phyloP scores from a whole-genome alignment of 2,113 vertebrate species.

The Bucco capensis region DNA sequence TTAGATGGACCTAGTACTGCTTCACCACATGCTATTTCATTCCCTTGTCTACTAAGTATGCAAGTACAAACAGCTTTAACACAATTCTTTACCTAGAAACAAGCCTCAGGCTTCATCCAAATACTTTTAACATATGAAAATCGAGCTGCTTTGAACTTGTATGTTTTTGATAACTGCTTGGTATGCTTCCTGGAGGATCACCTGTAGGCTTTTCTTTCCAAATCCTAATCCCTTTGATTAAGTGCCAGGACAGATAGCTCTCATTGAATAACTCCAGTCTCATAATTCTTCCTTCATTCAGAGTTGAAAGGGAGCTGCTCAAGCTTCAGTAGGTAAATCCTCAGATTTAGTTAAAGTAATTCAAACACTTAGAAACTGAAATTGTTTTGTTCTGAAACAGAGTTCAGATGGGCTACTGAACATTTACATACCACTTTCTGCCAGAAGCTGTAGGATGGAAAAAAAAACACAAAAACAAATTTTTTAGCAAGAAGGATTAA shows the following conservation, averaged over 20 bases:
- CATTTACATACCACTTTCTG: slow-evolving; percentile 72
- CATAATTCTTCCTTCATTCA: slow-evolving; percentile 83
- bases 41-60: slow-evolving; percentile 76
- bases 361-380: slow-evolving; percentile 79
- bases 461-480: slow-evolving; percentile 32
- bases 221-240: slow-evolving; percentile 99
- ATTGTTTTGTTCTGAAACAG: slow-evolving; percentile 79
- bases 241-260: slow-evolving; percentile 95
- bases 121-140: slow-evolving; percentile 96
- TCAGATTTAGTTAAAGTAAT: slow-evolving; percentile 77
- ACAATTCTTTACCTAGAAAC: slow-evolving; percentile 87
- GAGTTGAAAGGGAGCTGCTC: slow-evolving; percentile 83
- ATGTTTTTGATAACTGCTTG: slow-evolving; percentile 99
- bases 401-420: slow-evolving; percentile 78
- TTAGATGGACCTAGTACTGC: slow-evolving; percentile 65
- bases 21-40: slow-evolving; percentile 66
- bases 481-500: slow-evolving; percentile 47
- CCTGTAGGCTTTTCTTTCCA: slow-evolving; percentile 96
- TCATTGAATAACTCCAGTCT: slow-evolving; percentile 84
- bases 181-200: slow-evolving; percentile 99
- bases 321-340: slow-evolving; percentile 81
- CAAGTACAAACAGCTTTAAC: slow-evolving; percentile 90
- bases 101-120: slow-evolving; percentile 87
- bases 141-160: slow-evolving; percentile 98
- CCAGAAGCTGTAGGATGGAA: slow-evolving; percentile 52